Base-by-base conservation (phyloP, 2,888 invertebrate genomes). In the Cenopis cana region DNA sequence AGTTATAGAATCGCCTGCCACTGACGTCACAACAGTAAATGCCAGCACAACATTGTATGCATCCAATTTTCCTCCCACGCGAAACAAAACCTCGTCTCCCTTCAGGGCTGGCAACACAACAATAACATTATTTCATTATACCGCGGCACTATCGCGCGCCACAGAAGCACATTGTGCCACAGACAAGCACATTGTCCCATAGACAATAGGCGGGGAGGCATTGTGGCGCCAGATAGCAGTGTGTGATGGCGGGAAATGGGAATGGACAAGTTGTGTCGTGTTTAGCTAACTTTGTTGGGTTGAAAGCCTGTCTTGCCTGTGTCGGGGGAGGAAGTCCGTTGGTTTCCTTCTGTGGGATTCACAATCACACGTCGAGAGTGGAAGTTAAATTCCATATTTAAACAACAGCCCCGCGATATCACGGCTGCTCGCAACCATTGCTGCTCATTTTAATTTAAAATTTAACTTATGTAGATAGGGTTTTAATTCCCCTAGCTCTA, bases 121-220 rank as follows among this genome's bases (percentile, higher is more conserved):
- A 79, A 78, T 78, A 73, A 76, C 74, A 77, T 79, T 76, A 82
- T 80, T 82, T 78, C 79, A 75, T 73, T 69, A 72, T 60, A 57
- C 72, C 69, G 74, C 46, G 75, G 62, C 79, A 77, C 81, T 84
- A 84, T 84, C 83, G 82, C 77, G 79, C 77, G 79, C 74, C 76
- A 78, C 73, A 81, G 77, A 84, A 83, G 59, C 65, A 67, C 52
- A 70, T 65, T 64, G 64, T 65, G 41, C 38, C 64, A 69, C 38
- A 69, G 69, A 64, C 69, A 57, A 69, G 49, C 50, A 62, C 62
- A 64, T 64, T 68, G 71, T 67, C 49, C 52, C 67, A 61, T 55
- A 67, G 61, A 72, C 71, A 72, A 72, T 61, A 24, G 72, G 50
- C 49, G 50, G 41, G 49, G 46, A 49, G 50, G 56, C 68, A 57